Conservation (phyloP, 2,113 vertebrate species). For the Silurus glanis region DNA sequence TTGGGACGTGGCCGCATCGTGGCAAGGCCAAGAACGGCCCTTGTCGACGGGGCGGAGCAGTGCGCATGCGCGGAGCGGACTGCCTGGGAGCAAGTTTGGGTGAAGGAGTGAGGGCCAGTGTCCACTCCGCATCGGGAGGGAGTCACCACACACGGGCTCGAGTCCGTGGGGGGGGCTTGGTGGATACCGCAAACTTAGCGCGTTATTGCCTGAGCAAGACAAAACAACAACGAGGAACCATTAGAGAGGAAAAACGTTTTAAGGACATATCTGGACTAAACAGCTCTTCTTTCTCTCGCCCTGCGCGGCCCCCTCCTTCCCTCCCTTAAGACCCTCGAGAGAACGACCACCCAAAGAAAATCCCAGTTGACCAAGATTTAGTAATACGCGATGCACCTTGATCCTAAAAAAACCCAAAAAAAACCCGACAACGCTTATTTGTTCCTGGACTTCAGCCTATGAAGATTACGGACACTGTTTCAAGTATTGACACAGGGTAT, state of each 20-base stretch:
- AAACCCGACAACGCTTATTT: slow-evolving; percentile 46
- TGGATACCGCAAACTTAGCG: slow-evolving; percentile 55
- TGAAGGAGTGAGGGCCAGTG: slow-evolving; percentile 13
- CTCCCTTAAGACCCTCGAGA: slow-evolving; percentile 44
- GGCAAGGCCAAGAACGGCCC: neutral
- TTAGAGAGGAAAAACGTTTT: neutral
- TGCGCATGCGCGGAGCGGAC: slow-evolving; percentile 15
- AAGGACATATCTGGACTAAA: slow-evolving; percentile 65
- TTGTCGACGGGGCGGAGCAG: neutral
- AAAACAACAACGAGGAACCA: slow-evolving; percentile 45
- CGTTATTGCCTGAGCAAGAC: slow-evolving; percentile 61
- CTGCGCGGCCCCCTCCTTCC: slow-evolving; percentile 55
- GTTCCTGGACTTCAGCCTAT: slow-evolving; percentile 52
- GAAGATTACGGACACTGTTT: slow-evolving; percentile 56
- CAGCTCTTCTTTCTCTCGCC: slow-evolving; percentile 64
- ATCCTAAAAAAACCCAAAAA: slow-evolving; percentile 54
- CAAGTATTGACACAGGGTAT: slow-evolving; percentile 66
- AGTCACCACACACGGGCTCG: slow-evolving; percentile 68
- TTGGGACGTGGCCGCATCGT: slow-evolving; percentile 18
- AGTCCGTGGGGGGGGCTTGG: slow-evolving; percentile 71
- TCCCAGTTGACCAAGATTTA: slow-evolving; percentile 70
- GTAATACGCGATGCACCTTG: slow-evolving; percentile 69
- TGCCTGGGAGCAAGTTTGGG: neutral
- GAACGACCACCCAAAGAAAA: slow-evolving; percentile 68
- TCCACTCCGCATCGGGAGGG: slow-evolving; percentile 43